phyloP scores from a whole-genome alignment of 1,140 invertebrate genomes.

The Chelonus insularis region DNA sequence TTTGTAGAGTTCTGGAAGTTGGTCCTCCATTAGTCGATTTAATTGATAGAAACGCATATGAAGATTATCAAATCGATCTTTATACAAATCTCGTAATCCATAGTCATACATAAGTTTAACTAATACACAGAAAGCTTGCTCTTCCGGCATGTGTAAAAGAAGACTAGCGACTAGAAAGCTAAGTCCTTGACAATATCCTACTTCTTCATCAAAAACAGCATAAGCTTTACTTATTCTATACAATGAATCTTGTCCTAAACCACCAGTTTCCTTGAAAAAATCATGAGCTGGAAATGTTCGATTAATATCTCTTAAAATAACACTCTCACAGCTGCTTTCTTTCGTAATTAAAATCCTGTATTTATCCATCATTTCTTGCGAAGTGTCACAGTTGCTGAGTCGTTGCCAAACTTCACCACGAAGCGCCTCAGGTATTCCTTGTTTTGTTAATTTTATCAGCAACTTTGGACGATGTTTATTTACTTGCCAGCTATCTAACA shows the following conservation, averaged over 20 bases:
- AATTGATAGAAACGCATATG: constrained; percentile 95
- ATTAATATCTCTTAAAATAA: constrained; percentile 95
- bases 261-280: constrained; percentile 92
- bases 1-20: constrained; percentile 83
- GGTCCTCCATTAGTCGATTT: constrained; percentile 94
- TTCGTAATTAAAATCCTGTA: constrained; percentile 92
- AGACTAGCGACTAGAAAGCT: constrained; percentile 96
- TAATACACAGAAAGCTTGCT: constrained; percentile 96
- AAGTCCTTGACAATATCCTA: constrained; percentile 98
- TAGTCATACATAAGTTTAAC: constrained; percentile 98
- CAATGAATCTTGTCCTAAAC: constrained; percentile 90
- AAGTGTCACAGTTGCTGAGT: constrained; percentile 82
- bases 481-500: constrained; percentile 81
- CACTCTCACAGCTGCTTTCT: constrained; percentile 87
- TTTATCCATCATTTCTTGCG: constrained; percentile 84
- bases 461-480: constrained; percentile 77
- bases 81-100: constrained; percentile 90
- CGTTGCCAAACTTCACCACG: constrained; percentile 97
- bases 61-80: constrained; percentile 94
- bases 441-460: constrained; percentile 75
- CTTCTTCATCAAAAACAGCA: constrained; percentile 94
- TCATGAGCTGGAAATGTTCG: constrained; percentile 98
- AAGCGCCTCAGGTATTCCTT: constrained; percentile 93
- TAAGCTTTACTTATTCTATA: constrained; percentile 97
- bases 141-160: constrained; percentile 95